These are phyloP conservation scores for Leptodactylus fuscus DNA, from an alignment of 2,113 vertebrate species.

Conservation along the genomic window DNA sequence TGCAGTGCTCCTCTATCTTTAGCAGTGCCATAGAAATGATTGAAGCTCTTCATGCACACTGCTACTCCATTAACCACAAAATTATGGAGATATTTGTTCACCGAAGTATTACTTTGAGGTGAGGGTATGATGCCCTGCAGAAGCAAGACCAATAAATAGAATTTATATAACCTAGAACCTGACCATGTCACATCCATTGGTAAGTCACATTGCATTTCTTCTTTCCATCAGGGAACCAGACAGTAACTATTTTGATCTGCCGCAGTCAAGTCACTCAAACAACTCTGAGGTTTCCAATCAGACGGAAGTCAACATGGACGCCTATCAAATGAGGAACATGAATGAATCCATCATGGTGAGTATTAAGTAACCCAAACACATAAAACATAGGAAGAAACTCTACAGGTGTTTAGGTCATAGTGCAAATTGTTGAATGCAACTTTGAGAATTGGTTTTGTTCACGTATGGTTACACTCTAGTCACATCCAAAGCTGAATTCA, in stretches of 20 bases:
- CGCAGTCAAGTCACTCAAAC: conserved; percentile 75
- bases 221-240: conserved; percentile 86
- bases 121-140: too few species aligned
- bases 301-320: conserved; percentile 83
- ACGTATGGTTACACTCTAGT: neutral
- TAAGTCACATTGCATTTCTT: neutral
- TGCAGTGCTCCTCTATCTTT: too few species aligned
- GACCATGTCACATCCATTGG: neutral
- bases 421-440: neutral
- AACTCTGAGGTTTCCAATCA: conserved; percentile 69
- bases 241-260: conserved; percentile 95
- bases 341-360: conserved; percentile 89
- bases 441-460: neutral
- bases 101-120: too few species aligned
- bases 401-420: neutral
- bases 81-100: too few species aligned
- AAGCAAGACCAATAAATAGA: too few species aligned
- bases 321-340: conserved; percentile 91
- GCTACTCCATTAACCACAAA: too few species aligned
- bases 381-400: too few species aligned
- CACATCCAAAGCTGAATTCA: neutral
- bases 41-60: too few species aligned
- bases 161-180: neutral
- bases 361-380: neutral
- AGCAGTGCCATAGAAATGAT: too few species aligned